Evolutionary conservation across 2,888 invertebrate species (phyloP).

Genomic region (Phengaris arion): DNA sequence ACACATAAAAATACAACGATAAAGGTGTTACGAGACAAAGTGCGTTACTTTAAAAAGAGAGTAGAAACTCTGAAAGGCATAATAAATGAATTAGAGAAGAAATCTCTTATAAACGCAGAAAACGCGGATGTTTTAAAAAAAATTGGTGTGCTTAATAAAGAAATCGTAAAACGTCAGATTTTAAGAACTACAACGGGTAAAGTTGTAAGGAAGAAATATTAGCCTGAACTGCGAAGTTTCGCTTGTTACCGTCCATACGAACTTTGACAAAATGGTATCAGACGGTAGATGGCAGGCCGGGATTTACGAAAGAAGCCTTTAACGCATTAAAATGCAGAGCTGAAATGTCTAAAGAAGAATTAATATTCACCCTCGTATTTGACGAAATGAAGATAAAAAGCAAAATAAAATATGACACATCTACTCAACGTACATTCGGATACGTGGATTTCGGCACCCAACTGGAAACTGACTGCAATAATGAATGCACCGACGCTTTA

Average conservation of each 20-base stretch:
- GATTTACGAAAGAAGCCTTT: conserved; percentile 32
- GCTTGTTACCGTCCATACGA: conserved; percentile 29
- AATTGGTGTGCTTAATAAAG: no score
- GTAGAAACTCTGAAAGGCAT: background rate
- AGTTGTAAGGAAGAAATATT: no score
- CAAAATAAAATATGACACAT: conserved; percentile 24
- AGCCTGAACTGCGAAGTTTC: background rate
- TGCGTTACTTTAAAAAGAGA: conserved; percentile 11
- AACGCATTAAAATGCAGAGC: conserved; percentile 28
- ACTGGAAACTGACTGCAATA: conserved; percentile 27
- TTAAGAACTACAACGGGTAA: no score
- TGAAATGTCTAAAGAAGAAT: conserved; percentile 4
- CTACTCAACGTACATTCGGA: conserved; percentile 26
- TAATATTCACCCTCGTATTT: conserved; percentile 23
- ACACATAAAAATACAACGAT: conserved; percentile 12
- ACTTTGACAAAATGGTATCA: conserved; percentile 33
- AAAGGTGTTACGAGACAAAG: conserved; percentile 6
- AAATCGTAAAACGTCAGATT: no score
- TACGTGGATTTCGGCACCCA: conserved; percentile 30
- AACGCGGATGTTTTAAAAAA: no score
- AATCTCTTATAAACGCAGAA: background rate
- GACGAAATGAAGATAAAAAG: conserved; percentile 29
- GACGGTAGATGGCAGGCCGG: conserved; percentile 31
- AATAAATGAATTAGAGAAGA: conserved; percentile 6
- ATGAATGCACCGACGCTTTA: conserved; percentile 33